Base-by-base conservation (phyloP, 2,113 vertebrate species). In the Labeo rohita region DNA sequence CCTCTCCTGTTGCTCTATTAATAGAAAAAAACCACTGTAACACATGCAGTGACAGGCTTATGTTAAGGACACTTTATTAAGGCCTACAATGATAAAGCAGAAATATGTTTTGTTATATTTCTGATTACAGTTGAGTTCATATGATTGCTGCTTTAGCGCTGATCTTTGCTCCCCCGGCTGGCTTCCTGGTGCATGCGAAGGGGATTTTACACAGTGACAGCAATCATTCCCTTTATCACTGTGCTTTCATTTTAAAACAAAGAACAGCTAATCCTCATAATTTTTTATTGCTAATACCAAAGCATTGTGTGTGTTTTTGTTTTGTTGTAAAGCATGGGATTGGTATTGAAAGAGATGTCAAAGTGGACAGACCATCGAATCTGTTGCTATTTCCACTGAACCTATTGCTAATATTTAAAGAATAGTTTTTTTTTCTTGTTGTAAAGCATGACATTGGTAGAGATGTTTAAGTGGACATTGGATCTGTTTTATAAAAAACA, bases 11-110 rank as follows among this genome's bases (percentile, higher is more conserved):
- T 91, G 94, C 95, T 93, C 94, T 89, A 92, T 92, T 95, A 92
- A 93, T 95, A 95, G 96, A 95, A 95, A 96, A 68, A 95, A 95
- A 93, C 91, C 94, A 93, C 34, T 70, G 93, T 84, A 93, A 93
- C 93, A 94, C 93, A 28, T 28, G 28, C 28, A 92, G 83, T 90
- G 89, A 88, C 87, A 88, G 84, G 83, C 83, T 93, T 82, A 92
- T 94, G 91, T 94, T 93, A 10, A 54, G n/a, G 39, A 63, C 88
- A 80, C 80, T 90, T 82, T 89, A 93, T 85, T 85, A 76, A 76
- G 59, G 21, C 49, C 47, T 34, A 84, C 65, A 50, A 28, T 59
- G 75, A 18, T 79, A 39, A 82, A 65, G 10, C 43, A 43, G 9
- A 85, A 85, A 75, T 84, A 85, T 85, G 75, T 78, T 83, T 83